Evolutionary conservation across 2,113 vertebrate genomes (phyloP).

Genomic region (Lepidothrix coronata): DNA sequence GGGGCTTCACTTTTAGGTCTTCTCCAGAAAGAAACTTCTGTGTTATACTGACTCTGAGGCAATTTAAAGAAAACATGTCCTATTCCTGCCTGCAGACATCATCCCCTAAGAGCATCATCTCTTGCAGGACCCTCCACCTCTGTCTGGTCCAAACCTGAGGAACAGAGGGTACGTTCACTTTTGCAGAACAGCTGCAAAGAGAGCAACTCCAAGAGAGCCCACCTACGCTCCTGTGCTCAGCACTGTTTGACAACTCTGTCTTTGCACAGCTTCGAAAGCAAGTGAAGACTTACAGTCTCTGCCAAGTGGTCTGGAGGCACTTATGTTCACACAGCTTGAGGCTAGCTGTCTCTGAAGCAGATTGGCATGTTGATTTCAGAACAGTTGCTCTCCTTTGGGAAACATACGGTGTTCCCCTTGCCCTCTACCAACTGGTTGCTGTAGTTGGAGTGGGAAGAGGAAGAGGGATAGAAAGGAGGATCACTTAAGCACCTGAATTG

Average conservation of each 20-base stretch:
- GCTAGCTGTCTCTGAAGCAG: not conserved
- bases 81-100: not conserved
- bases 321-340: not conserved
- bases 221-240: accelerated
- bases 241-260: not conserved
- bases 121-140: not conserved
- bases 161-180: not conserved
- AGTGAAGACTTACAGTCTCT: not conserved
- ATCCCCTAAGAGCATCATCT: not conserved
- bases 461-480: not conserved
- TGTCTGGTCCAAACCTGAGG: not conserved
- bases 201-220: not conserved
- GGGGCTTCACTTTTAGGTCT: not conserved
- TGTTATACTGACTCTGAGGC: not conserved
- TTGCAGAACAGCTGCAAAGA: not conserved
- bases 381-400: not conserved
- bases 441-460: not conserved
- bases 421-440: not conserved
- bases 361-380: not conserved
- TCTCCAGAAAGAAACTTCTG: not conserved
- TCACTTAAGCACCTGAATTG: not conserved
- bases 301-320: not conserved
- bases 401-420: not conserved
- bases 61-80: not conserved
- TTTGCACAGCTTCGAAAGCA: not conserved